phyloP scores from a whole-genome alignment of 2,797 vertebrate species.

The Tinamus major region DNA sequence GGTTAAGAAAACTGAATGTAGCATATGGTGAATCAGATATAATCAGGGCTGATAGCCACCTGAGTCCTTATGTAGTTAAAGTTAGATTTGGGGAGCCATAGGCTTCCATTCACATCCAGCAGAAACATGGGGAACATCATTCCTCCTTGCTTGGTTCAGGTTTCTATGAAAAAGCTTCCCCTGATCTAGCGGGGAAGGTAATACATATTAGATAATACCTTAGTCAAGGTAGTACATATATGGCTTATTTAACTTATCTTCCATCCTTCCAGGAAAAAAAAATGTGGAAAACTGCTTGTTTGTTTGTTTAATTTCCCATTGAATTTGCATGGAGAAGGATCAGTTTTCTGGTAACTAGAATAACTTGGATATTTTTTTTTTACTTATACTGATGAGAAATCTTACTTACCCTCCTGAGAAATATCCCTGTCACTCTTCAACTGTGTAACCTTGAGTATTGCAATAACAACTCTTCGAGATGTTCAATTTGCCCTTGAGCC shows the following conservation, averaged over 20 bases:
- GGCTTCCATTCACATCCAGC: not conserved
- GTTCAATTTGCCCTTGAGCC: not conserved
- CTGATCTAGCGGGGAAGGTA: not conserved
- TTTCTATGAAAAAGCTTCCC: not conserved
- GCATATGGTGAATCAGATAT: rapidly evolving
- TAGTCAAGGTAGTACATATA: not conserved
- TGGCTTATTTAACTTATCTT: not conserved
- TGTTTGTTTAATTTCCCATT: not conserved
- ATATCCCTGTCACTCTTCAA: not conserved
- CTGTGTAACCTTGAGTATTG: not conserved
- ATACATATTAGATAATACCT: too few relatives aligned
- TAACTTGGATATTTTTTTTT: not conserved
- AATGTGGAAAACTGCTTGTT: not conserved
- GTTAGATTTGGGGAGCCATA: not conserved
- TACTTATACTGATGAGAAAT: not conserved
- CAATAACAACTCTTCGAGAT: not conserved
- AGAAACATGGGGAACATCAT: not conserved
- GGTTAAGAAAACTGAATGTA: not conserved
- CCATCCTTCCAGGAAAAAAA: not conserved
- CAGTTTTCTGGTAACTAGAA: not conserved
- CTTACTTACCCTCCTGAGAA: not conserved
- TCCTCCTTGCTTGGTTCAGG: not conserved
- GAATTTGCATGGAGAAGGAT: not conserved
- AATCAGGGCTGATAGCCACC: not conserved
- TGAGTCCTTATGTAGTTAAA: not conserved